Conservation (phyloP, 2,113 vertebrate species). For the Indicator indicator region DNA sequence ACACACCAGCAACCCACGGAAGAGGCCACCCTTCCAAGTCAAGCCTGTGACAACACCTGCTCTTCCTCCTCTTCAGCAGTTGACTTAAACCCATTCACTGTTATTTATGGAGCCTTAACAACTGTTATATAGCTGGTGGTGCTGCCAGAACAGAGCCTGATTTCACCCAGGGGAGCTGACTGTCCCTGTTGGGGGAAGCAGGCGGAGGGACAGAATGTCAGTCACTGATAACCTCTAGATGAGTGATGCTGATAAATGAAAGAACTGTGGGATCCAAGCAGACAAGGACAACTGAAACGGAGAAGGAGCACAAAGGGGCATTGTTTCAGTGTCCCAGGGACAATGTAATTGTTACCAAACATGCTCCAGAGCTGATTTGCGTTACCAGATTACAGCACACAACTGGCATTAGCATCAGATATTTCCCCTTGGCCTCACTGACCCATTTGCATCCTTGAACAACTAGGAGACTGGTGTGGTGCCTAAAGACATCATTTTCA, state of each 20-base stretch:
- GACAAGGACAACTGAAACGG: background rate
- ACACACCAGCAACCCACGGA: background rate
- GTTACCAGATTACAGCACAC: background rate
- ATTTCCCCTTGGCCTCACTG: background rate
- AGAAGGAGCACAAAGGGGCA: background rate
- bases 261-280: background rate
- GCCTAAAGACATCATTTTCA: background rate
- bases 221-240: background rate
- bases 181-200: background rate
- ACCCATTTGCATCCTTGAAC: background rate
- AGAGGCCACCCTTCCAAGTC: background rate
- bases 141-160: conserved; percentile 1
- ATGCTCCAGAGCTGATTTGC: background rate
- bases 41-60: conserved; percentile 27
- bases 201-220: background rate
- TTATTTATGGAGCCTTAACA: conserved; percentile 40
- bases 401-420: background rate
- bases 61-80: background rate
- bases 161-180: background rate
- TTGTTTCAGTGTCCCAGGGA: background rate
- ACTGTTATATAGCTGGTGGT: background rate
- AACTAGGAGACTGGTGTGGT: background rate
- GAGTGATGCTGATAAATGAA: background rate
- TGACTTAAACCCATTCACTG: background rate
- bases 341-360: background rate